A percentile compares a stretch with the other conserved stretches of the same genome.
These are phyloP conservation scores for Centrocercus urophasianus DNA, from an alignment of 2,113 vertebrate genomes.

Conservation along the genomic window DNA sequence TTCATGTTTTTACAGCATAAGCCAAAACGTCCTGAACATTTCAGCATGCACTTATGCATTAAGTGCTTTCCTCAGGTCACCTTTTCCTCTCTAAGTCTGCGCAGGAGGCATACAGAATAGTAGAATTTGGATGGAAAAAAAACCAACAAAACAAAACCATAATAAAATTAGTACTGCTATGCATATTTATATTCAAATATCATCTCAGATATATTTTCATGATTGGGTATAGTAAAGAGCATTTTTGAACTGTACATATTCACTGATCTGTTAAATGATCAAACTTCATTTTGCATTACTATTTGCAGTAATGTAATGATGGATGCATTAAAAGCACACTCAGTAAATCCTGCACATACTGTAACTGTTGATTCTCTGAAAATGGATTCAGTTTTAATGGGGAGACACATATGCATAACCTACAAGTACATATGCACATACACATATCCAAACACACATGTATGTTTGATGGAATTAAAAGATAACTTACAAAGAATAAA, in stretches of 20 bases:
- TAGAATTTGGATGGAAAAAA: not conserved
- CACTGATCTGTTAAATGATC: not conserved
- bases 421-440: not conserved
- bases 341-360: not conserved
- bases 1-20: not conserved
- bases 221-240: not conserved
- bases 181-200: not conserved
- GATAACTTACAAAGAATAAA: not conserved
- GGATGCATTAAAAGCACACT: not conserved
- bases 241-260: not conserved
- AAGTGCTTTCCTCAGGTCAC: not conserved
- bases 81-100: not conserved
- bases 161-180: not conserved
- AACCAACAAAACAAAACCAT: not conserved
- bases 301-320: not conserved
- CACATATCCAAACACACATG: too few relatives aligned
- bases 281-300: not conserved
- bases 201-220: not conserved
- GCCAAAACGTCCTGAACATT: not conserved
- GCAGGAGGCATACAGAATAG: not conserved
- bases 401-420: not conserved
- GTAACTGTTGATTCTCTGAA: not conserved
- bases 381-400: not conserved
- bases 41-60: not conserved
- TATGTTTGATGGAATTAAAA: not conserved